These are phyloP conservation scores for Regulus satrapa DNA, from an alignment of 2,113 vertebrate genomes.

Conservation along the genomic window DNA sequence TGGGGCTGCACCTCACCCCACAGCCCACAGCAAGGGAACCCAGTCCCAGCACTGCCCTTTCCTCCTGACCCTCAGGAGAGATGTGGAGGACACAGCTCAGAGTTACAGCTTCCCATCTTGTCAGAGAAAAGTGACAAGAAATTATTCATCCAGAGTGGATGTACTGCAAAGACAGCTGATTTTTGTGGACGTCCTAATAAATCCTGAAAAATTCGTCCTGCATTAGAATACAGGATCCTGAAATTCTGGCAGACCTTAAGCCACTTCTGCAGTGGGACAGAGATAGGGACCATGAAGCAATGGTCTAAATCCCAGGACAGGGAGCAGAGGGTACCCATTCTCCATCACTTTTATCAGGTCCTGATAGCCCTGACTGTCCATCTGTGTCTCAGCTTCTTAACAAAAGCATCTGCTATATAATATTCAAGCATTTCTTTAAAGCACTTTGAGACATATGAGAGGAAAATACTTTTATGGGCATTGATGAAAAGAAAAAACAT, in stretches of 20 bases:
- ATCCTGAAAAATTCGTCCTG: slow-evolving; percentile 1
- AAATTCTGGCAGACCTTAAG: not conserved
- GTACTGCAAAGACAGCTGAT: slow-evolving; percentile 30
- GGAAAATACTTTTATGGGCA: not conserved
- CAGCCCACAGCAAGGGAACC: not conserved
- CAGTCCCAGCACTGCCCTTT: not conserved
- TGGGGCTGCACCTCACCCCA: not conserved
- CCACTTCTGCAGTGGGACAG: not conserved
- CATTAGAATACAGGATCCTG: not conserved
- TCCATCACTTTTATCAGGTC: not conserved
- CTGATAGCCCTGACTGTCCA: not conserved
- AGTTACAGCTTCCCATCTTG: not conserved
- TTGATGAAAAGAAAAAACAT: not conserved
- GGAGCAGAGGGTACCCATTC: not conserved
- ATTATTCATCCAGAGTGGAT: not conserved
- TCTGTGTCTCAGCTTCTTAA: not conserved
- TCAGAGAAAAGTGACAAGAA: slow-evolving; percentile 2
- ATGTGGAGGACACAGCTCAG: not conserved
- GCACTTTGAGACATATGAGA: not conserved
- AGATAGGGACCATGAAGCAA: not conserved
- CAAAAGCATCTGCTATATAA: not conserved
- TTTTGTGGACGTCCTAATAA: slow-evolving; percentile 46
- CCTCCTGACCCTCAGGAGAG: not conserved
- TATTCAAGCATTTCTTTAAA: not conserved
- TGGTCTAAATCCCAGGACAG: not conserved